phyloP scores from a whole-genome alignment of 2,113 vertebrate genomes.

The Xenopus tropicalis region UCB_Xtro_10.0 CM004444.2:165986501-165987000 shows the following conservation, averaged over 20 bases:
- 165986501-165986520: no score
- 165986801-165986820: background rate
- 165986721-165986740: slow-evolving; percentile 1
- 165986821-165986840: no score
- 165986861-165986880: no score
- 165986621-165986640: background rate
- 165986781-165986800: background rate
- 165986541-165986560: no score
- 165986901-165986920: no score
- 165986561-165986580: background rate
- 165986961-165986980: no score
- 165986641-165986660: slow-evolving; percentile 27
- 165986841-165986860: no score
- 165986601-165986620: slow-evolving; percentile 14
- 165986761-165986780: background rate
- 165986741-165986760: slow-evolving; percentile 33
- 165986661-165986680: slow-evolving; percentile 32
- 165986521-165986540: no score
- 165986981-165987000: no score
- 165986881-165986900: no score
- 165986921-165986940: no score
- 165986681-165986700: slow-evolving; percentile 5
- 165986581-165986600: slow-evolving; percentile 18
- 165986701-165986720: slow-evolving; percentile 6
- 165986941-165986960: no score